Percentiles rank a stretch among this genome's conserved stretches.
These are phyloP conservation scores for Drosophila stalkeri DNA, from an alignment of 2,888 invertebrate species.

Conservation along the genomic window DNA sequence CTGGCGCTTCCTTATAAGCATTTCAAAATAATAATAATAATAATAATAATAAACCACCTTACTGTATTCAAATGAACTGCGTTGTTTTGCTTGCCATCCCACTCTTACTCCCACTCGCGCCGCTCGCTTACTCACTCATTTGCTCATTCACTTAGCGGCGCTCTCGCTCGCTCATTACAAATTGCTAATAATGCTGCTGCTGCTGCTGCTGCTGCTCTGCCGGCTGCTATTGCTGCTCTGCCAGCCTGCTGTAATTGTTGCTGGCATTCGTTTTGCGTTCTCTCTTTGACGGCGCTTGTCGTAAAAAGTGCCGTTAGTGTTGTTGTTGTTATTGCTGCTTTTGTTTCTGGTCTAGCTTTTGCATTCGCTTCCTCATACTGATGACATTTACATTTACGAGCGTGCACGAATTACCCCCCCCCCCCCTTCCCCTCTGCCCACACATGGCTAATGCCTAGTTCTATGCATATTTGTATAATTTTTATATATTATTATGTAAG, in stretches of 20 bases:
- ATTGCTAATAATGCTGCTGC: constrained; percentile 29
- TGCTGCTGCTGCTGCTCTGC: too few species aligned
- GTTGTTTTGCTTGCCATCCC: constrained; percentile 16
- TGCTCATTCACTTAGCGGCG: background rate
- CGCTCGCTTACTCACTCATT: background rate
- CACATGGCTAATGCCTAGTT: constrained; percentile 21
- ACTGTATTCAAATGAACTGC: constrained; percentile 41
- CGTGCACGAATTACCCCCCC: background rate
- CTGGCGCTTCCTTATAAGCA: constrained; percentile 55
- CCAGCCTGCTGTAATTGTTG: constrained; percentile 21
- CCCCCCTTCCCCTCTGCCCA: background rate
- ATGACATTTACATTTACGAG: constrained; percentile 34
- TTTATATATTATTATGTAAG: constrained; percentile 53
- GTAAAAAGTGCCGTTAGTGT: constrained; percentile 52
- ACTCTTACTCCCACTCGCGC: background rate
- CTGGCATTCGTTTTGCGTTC: constrained; percentile 36
- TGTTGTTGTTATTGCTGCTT: background rate
- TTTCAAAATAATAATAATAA: constrained; percentile 9
- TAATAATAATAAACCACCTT: constrained; percentile 49
- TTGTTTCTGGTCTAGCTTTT: constrained; percentile 34
- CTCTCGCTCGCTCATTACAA: constrained; percentile 27
- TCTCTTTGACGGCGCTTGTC: constrained; percentile 45
- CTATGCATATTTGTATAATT: constrained; percentile 60
- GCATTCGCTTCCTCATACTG: constrained; percentile 64
- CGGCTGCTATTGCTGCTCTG: background rate